phyloP scores from a whole-genome alignment of 2,113 vertebrate genomes.

The Elaphurus davidianus region DNA sequence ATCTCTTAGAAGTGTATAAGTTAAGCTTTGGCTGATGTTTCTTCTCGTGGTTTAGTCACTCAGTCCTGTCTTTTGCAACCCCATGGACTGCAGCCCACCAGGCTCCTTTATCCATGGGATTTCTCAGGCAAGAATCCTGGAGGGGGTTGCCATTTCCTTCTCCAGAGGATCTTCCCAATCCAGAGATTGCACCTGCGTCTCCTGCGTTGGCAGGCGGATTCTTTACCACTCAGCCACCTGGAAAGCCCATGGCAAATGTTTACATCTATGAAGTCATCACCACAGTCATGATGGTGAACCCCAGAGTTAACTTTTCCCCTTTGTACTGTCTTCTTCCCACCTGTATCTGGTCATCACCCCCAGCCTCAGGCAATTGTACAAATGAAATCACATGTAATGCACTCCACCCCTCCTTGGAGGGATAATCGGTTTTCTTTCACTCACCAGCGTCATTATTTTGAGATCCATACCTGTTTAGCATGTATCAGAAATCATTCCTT shows the following conservation, averaged over 20 bases:
- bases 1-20: background rate
- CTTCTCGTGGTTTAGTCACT: background rate
- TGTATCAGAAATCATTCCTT: background rate
- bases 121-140: background rate
- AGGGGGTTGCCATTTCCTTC: background rate
- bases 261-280: background rate
- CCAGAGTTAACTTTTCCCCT: background rate
- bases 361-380: background rate
- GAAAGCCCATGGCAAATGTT: background rate
- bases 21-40: background rate
- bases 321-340: background rate
- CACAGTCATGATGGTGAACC: background rate
- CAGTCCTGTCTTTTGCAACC: background rate
- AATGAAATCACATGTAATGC: background rate
- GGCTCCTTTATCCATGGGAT: background rate
- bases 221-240: background rate
- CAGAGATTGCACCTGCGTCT: background rate
- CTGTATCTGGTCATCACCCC: background rate
- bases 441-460: background rate
- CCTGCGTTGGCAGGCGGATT: background rate
- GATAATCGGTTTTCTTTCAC: background rate
- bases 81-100: background rate
- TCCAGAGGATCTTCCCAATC: background rate
- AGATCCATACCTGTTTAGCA: background rate
- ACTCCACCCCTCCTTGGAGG: background rate